phyloP scores from a whole-genome alignment of 2,888 invertebrate genomes.

The Allygus modestus region DNA sequence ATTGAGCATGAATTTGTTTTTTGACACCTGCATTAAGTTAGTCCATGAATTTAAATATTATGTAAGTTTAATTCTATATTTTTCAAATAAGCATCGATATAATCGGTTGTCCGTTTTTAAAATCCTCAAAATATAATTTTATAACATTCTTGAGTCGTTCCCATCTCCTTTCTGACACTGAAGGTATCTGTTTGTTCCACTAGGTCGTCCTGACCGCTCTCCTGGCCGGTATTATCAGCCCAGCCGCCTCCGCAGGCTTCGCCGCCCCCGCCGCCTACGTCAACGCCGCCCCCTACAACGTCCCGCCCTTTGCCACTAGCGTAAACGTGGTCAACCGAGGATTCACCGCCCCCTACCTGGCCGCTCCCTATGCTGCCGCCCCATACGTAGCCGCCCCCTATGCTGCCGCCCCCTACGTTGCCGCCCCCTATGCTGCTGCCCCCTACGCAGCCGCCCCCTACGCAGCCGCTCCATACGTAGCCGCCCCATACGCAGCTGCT shows the following conservation, averaged over 20 bases:
- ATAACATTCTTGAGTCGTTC: too few species aligned
- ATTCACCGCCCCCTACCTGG: conserved; percentile 63
- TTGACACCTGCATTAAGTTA: too few species aligned
- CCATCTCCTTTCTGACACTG: too few species aligned
- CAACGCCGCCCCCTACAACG: conserved; percentile 60
- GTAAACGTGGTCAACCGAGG: conserved; percentile 57
- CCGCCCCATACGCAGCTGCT: conserved; percentile 60
- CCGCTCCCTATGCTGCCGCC: conserved; percentile 61
- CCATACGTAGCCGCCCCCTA: conserved; percentile 55
- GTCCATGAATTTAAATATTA: too few species aligned
- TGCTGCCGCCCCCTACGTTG: conserved; percentile 40
- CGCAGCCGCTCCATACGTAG: conserved; percentile 50
- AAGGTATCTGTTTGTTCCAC: too few species aligned
- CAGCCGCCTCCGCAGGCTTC: conserved; percentile 1
- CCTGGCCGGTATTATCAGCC: neutral
- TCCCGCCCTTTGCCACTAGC: conserved; percentile 40
- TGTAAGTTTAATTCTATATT: too few species aligned
- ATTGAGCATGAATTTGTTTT: too few species aligned
- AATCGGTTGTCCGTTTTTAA: too few species aligned
- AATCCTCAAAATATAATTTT: too few species aligned
- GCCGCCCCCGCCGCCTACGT: conserved; percentile 60
- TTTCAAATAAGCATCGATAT: too few species aligned
- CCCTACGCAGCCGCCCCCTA: conserved; percentile 48
- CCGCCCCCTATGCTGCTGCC: conserved; percentile 59
- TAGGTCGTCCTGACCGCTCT: conserved; percentile 23